Percentiles rank a stretch among this genome's conserved stretches.
Evolutionary conservation across 1,140 invertebrate species (phyloP).

Genomic region (Lycorma delicatula): DNA sequence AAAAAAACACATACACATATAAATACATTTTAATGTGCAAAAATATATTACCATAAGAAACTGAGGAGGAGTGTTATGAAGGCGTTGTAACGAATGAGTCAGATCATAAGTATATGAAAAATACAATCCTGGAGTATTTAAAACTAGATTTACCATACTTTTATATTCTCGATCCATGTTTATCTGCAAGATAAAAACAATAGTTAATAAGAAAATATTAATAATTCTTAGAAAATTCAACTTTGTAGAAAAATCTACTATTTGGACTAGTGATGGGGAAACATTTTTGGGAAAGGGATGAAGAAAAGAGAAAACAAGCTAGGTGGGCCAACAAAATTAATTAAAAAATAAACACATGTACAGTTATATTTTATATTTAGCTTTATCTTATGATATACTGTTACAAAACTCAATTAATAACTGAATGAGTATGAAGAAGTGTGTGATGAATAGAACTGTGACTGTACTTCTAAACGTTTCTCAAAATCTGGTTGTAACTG

Average conservation of each 20-base stretch:
- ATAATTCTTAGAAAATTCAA: neutral
- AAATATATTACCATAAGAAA: conserved; percentile 68
- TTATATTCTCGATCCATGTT: conserved; percentile 71
- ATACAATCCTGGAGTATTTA: conserved; percentile 78
- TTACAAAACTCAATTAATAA: too few species aligned
- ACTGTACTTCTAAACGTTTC: too few species aligned
- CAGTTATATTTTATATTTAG: neutral
- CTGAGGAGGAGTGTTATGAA: conserved; percentile 79
- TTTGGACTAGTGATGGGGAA: too few species aligned
- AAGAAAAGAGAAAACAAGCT: too few species aligned
- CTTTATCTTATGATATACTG: too few species aligned
- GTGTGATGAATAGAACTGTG: too few species aligned
- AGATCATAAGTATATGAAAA: conserved; percentile 92
- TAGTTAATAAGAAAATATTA: conserved; percentile 3
- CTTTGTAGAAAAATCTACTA: neutral
- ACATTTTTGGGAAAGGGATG: too few species aligned
- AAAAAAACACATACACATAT: too few species aligned
- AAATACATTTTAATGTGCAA: neutral
- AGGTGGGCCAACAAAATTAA: neutral
- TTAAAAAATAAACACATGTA: neutral
- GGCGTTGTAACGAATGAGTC: conserved; percentile 82
- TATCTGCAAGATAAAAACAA: conserved; percentile 40
- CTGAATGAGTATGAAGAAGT: too few species aligned
- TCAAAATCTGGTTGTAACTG: too few species aligned
- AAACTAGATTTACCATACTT: conserved; percentile 66